Base-by-base conservation (phyloP, 2,113 vertebrate genomes). In the Ammospiza caudacuta region DNA sequence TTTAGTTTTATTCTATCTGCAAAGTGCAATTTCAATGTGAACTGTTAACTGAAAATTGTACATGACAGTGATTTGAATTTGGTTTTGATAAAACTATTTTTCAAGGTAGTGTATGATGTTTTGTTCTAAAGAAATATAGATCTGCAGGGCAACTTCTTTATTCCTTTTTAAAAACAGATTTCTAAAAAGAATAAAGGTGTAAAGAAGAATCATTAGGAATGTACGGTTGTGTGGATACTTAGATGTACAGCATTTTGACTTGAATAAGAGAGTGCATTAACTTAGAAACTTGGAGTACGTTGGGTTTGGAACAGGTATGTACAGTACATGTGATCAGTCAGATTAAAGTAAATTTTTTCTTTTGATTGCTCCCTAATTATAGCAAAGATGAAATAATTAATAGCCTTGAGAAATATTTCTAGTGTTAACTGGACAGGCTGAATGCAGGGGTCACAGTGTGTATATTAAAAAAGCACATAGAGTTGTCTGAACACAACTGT, bases 11-110 rank as follows among this genome's bases (percentile, higher is more conserved):
- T 47, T 93, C 91, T 96, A 72, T 95, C 98, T 98, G 97, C 98
- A 96, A 99, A 99, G 99, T 99, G 99, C 99, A 99, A 99, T 99
- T 99, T 98, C 98, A 97, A 92, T 97, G 87, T 97, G 97, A 97
- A 98, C 97, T 95, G 55, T 96, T 98, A 97, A 96, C 95, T 98
- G 96, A 96, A 97, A 97, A 94, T 96, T 96, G 96, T 95, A 97
- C 94, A 91, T 96, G 96, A 97, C 97, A 74, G 95, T 97, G 97
- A 98, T 96, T 98, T 97, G 98, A 98, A 97, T 97, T 94, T 95
- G 97, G 97, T 99, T 98, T 99, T 98, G 97, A 98, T 99, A 99
- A 98, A 97, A 95, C 96, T 97, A 97, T 98, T 98, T 98, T 99
- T 98, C 98, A 98, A 98, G 98, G 95, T 98, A 98, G 98, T 95